Conservation (phyloP, 2,113 vertebrate species). For the Sylvilagus bachmani region DNA sequence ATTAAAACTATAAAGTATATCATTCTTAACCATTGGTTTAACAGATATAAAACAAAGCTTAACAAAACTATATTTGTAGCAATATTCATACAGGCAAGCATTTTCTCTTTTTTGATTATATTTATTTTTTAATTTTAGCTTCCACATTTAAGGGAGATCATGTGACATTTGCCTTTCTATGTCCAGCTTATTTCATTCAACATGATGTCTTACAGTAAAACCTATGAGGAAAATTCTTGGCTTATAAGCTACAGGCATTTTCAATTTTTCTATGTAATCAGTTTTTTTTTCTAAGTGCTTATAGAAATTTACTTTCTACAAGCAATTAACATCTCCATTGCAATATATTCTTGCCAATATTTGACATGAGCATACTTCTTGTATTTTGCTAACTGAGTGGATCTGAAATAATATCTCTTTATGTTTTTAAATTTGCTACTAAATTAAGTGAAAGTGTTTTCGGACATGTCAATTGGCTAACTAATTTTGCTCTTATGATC, state of each 20-base stretch:
- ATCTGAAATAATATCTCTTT: not conserved
- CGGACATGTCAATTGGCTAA: not conserved
- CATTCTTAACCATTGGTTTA: no score
- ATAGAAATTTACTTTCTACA: not conserved
- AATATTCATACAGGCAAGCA: no score
- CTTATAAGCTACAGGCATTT: not conserved
- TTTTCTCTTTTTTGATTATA: no score
- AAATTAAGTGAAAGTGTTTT: not conserved
- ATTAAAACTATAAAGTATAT: no score
- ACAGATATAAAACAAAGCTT: no score
- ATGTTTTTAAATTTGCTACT: not conserved
- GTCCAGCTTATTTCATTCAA: no score
- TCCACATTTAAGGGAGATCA: no score
- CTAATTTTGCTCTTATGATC: not conserved
- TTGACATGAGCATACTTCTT: not conserved
- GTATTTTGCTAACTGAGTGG: not conserved
- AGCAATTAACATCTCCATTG: not conserved
- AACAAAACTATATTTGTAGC: no score
- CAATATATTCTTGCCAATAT: slow-evolving; percentile 10
- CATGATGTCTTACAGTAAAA: not conserved
- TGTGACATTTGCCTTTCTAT: no score
- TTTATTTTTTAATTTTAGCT: no score
- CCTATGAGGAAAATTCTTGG: not conserved
- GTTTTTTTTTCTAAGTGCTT: not conserved
- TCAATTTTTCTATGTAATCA: not conserved